Percentiles rank a stretch among this genome's conserved stretches.
Evolutionary conservation across 2,888 invertebrate species (phyloP).

Genomic region (Aleiodes leptofemur): DNA sequence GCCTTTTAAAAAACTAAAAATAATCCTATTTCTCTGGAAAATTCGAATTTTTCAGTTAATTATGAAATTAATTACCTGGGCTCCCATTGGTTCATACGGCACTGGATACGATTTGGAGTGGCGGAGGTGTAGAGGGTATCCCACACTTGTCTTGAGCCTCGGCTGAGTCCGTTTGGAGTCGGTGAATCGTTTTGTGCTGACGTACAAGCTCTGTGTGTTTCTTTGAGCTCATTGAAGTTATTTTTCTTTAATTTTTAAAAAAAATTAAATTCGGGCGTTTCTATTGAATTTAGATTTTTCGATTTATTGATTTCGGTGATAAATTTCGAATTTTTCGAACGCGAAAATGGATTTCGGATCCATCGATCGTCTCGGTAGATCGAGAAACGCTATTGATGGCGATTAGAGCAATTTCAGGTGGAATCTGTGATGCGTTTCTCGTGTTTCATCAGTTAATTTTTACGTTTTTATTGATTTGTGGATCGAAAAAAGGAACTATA

Average conservation of each 20-base stretch:
- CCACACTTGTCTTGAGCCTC: conserved; percentile 67
- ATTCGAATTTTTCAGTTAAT: no score
- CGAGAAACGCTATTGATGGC: conserved; percentile 45
- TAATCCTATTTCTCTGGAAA: neutral
- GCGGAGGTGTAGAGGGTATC: conserved; percentile 59
- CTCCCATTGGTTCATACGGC: conserved; percentile 57
- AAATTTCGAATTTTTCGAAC: neutral
- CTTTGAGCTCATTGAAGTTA: conserved; percentile 5
- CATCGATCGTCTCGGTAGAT: conserved; percentile 42
- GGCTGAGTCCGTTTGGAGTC: conserved; percentile 60
- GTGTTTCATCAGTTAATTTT: neutral
- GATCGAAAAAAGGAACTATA: no score
- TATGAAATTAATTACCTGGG: no score
- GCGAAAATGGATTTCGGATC: conserved; percentile 39
- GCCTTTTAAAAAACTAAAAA: no score
- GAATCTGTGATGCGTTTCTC: conserved; percentile 29
- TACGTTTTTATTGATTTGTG: neutral
- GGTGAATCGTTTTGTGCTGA: conserved; percentile 70
- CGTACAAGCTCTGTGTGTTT: conserved; percentile 60
- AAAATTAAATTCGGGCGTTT: neutral
- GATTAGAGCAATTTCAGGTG: conserved; percentile 29
- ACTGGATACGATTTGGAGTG: conserved; percentile 64
- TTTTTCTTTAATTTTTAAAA: neutral
- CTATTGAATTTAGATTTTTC: neutral
- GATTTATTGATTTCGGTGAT: neutral